phyloP scores from a whole-genome alignment of 2,888 invertebrate genomes.

The Prosapia bicincta region DNA sequence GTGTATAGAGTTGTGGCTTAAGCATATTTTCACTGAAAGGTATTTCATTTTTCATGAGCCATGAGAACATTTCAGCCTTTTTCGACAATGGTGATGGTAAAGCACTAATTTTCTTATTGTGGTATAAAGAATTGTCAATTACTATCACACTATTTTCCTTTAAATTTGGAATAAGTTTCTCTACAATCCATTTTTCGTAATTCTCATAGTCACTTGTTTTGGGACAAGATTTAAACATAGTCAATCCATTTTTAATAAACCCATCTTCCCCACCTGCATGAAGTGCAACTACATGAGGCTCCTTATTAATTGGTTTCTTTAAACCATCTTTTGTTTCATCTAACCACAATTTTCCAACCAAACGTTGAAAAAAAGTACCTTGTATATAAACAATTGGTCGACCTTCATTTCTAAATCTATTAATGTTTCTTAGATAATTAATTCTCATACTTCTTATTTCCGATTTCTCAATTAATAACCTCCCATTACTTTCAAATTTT shows the following conservation, averaged over 20 bases:
- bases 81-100: too few relatives aligned
- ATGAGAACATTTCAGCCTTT: neutral
- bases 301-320: neutral
- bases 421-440: neutral
- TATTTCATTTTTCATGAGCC: neutral
- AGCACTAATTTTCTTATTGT: neutral
- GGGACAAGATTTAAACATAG: neutral
- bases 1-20: neutral
- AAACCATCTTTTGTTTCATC: neutral
- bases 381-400: constrained; percentile 7
- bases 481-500: neutral
- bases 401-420: neutral
- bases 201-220: constrained; percentile 4
- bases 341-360: neutral
- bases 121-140: constrained; percentile 3
- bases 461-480: neutral
- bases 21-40: neutral
- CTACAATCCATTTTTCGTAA: constrained; percentile 1
- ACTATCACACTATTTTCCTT: neutral
- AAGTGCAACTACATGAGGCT: neutral
- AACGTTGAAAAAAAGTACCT: neutral
- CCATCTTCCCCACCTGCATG: constrained; percentile 10
- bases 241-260: neutral
- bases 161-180: constrained; percentile 5
- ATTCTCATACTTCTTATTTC: neutral